Evolutionary conservation across 2,113 vertebrate species (phyloP).

Genomic region (Eclectus roratus): DNA sequence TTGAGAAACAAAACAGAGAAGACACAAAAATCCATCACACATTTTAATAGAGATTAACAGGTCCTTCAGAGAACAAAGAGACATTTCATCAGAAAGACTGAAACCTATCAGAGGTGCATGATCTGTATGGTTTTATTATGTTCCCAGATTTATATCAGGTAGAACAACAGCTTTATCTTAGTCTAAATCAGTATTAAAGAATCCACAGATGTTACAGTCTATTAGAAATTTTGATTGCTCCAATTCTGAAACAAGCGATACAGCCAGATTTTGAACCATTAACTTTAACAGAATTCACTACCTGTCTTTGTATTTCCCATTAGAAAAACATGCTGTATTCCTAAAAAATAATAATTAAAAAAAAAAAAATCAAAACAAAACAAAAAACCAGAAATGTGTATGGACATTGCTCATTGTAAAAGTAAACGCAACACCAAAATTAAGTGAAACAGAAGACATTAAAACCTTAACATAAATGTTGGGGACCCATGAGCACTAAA

Average conservation of each 20-base stretch:
- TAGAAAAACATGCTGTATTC: neutral
- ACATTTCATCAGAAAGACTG: slow-evolving; percentile 39
- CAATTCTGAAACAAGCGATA: neutral
- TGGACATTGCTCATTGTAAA: neutral
- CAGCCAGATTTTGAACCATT: neutral
- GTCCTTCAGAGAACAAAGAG: slow-evolving; percentile 44
- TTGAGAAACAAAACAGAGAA: slow-evolving; percentile 66
- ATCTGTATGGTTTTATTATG: neutral
- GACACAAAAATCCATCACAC: slow-evolving; percentile 37
- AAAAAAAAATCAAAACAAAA: neutral
- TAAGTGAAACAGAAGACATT: neutral
- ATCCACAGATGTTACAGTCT: neutral
- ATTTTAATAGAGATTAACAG: slow-evolving; percentile 47
- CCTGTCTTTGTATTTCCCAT: neutral
- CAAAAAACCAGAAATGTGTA: neutral
- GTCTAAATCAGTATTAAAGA: neutral
- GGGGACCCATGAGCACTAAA: neutral
- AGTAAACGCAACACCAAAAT: neutral
- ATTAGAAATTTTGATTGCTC: neutral
- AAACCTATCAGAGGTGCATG: neutral
- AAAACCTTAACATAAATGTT: neutral
- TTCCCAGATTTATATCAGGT: neutral
- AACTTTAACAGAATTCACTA: neutral
- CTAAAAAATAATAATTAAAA: neutral
- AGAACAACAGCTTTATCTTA: slow-evolving; percentile 4